phyloP scores from a whole-genome alignment of 2,113 vertebrate genomes.

The Ageneiosus marmoratus region DNA sequence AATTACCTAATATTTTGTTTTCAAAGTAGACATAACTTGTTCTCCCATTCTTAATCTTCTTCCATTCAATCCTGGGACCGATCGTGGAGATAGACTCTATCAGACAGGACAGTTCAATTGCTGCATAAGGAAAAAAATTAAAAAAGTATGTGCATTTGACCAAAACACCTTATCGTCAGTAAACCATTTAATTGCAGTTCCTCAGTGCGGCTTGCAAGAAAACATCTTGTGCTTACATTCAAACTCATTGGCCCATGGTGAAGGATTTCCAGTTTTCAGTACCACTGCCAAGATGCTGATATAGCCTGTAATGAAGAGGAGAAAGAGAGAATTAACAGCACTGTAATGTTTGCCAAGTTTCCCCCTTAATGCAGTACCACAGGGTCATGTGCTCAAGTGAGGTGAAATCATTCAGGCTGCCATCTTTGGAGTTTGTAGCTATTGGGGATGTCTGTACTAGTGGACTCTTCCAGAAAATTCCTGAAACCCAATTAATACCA shows the following conservation, averaged over 20 bases:
- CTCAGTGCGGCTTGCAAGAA: not conserved
- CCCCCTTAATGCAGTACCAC: conserved; percentile 33
- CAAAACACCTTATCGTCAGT: not conserved
- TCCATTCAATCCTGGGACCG: conserved; percentile 92
- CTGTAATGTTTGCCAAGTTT: conserved; percentile 44
- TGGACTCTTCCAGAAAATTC: conserved; percentile 50
- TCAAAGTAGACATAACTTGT: conserved; percentile 89
- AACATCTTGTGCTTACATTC: conserved; percentile 79
- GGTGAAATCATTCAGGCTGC: conserved; percentile 14
- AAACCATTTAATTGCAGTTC: not conserved
- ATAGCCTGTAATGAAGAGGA: conserved; percentile 77
- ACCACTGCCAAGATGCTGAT: conserved; percentile 81
- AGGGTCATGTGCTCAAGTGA: not conserved
- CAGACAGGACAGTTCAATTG: conserved; percentile 88
- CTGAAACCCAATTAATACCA: conserved; percentile 58
- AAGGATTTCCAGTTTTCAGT: conserved; percentile 78
- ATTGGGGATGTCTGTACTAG: conserved; percentile 33
- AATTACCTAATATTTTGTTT: conserved; percentile 84
- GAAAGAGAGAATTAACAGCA: conserved; percentile 33
- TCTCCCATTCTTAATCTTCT: conserved; percentile 85
- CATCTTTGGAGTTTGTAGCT: conserved; percentile 39
- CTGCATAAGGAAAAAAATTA: conserved; percentile 60
- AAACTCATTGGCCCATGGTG: conserved; percentile 90
- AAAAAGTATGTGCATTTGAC: not conserved
- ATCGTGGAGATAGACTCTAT: conserved; percentile 85